These are phyloP conservation scores for Ptyas mucosa DNA, from an alignment of 2,113 vertebrate species.

Conservation along the genomic window DNA sequence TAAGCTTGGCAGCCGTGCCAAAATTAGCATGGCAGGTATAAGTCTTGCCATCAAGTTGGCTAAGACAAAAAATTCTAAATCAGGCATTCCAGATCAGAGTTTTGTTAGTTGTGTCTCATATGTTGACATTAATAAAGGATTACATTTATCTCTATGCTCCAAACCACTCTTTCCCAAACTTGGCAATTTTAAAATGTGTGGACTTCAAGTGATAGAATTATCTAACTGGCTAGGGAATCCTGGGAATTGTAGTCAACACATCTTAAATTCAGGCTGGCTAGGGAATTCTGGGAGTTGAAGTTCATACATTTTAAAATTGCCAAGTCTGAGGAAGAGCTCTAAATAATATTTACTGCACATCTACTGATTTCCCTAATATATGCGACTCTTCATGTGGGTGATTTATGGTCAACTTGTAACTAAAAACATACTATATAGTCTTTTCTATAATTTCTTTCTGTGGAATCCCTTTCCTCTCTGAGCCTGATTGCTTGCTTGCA, in stretches of 20 bases:
- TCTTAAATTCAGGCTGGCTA: not conserved
- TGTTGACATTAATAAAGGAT: not conserved
- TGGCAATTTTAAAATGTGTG: not conserved
- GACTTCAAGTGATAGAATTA: not conserved
- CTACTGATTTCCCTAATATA: not conserved
- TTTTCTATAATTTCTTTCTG: not conserved
- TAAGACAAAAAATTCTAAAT: not conserved
- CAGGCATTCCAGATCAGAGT: not conserved
- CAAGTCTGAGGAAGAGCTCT: not conserved
- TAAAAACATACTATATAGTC: not conserved
- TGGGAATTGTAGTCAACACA: not conserved
- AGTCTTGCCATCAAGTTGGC: not conserved
- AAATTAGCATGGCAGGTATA: slow-evolving; percentile 68
- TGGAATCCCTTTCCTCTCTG: not conserved
- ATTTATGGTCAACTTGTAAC: not conserved
- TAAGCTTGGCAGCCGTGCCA: slow-evolving; percentile 66
- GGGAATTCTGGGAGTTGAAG: not conserved
- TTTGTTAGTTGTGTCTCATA: not conserved
- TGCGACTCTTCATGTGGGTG: not conserved
- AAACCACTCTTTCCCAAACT: not conserved
- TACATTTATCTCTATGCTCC: not conserved
- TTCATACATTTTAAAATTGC: not conserved
- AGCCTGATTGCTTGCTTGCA: not conserved
- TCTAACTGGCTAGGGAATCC: not conserved
- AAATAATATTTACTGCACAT: not conserved